Percentiles rank a stretch among this genome's conserved stretches.
Evolutionary conservation across 64 coral and sea anemone genomes (phyloP).

Genomic region (Trachythela sp.): DNA sequence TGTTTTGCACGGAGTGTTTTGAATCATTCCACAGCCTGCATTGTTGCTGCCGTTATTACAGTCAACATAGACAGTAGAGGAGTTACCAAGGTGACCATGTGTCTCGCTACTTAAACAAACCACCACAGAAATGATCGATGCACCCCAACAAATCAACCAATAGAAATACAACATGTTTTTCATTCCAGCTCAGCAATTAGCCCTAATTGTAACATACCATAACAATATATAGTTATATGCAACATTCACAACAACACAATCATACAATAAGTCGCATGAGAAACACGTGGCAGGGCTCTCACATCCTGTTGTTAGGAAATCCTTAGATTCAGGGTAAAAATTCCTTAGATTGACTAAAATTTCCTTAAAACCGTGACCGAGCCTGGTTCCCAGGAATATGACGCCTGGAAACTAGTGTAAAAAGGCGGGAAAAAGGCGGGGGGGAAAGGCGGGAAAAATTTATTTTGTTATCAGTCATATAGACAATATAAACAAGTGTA

Average conservation of each 20-base stretch:
- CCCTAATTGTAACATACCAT: not conserved
- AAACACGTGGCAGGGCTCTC: too few relatives aligned
- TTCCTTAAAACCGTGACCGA: too few relatives aligned
- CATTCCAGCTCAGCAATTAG: not conserved
- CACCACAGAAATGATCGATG: not conserved
- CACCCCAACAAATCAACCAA: not conserved
- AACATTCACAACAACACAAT: not conserved
- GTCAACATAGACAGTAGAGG: not conserved
- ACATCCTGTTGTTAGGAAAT: too few relatives aligned
- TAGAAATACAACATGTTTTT: not conserved
- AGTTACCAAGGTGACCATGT: not conserved
- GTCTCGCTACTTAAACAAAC: not conserved
- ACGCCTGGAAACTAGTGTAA: too few relatives aligned
- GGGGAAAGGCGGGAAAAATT: too few relatives aligned
- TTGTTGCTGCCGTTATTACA: not conserved
- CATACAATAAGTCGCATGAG: not conserved
- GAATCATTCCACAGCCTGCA: not conserved
- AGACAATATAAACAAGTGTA: too few relatives aligned
- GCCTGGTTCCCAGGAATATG: too few relatives aligned
- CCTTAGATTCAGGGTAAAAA: too few relatives aligned
- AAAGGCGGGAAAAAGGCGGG: too few relatives aligned
- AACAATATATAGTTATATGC: not conserved
- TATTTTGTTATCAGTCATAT: too few relatives aligned
- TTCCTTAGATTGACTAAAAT: too few relatives aligned
- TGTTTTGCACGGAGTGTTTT: not conserved